These are phyloP conservation scores for Bombyx mandarina DNA, from an alignment of 1,140 invertebrate species.

Conservation along the genomic window DNA sequence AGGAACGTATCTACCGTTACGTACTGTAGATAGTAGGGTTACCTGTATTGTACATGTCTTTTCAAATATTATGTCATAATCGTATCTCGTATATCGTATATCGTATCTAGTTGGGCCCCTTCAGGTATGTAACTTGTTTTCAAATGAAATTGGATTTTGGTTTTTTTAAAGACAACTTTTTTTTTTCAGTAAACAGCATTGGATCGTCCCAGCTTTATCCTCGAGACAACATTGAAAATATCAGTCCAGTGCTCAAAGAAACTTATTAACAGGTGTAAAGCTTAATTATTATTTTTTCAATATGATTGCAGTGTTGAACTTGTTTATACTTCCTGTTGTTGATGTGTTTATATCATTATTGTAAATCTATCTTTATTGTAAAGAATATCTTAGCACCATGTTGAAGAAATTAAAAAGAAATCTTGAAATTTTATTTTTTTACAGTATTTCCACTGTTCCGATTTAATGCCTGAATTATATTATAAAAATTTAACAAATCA, in stretches of 20 bases:
- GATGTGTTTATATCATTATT: constrained; percentile 41
- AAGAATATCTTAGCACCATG: constrained; percentile 47
- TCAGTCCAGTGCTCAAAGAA: constrained; percentile 42
- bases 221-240: constrained; percentile 18
- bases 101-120: too few relatives aligned
- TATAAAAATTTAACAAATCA: neutral
- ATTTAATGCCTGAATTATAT: neutral
- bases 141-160: too few relatives aligned
- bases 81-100: too few relatives aligned
- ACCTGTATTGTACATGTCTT: too few relatives aligned
- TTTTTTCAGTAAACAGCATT: constrained; percentile 50
- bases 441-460: too few relatives aligned
- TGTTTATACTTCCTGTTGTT: constrained; percentile 40
- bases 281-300: constrained; percentile 32
- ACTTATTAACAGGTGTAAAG: constrained; percentile 36
- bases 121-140: too few relatives aligned
- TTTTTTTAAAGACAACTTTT: constrained; percentile 10
- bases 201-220: constrained; percentile 34
- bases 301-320: constrained; percentile 44
- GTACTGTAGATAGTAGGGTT: too few relatives aligned
- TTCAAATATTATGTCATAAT: too few relatives aligned
- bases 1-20: too few relatives aligned
- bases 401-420: constrained; percentile 2
- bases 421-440: neutral
- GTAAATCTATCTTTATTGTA: constrained; percentile 34